A percentile compares a stretch with the other conserved stretches of the same genome.
Evolutionary conservation across 1,140 invertebrate species (phyloP).

Genomic region (Phthorimaea operculella): DNA sequence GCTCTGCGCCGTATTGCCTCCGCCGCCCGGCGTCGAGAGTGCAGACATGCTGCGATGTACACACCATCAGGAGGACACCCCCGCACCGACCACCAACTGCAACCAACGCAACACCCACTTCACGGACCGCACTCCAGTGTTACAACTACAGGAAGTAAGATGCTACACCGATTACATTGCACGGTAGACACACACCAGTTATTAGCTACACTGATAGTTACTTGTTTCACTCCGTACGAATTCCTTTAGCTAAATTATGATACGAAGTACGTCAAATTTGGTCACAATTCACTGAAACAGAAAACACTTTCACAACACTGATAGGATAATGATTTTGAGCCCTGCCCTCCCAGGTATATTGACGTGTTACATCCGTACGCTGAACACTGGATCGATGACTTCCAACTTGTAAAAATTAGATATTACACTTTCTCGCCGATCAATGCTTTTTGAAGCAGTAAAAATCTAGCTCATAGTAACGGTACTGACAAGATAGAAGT

Average conservation of each 20-base stretch:
- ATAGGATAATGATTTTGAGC: constrained; percentile 45
- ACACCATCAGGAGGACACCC: constrained; percentile 69
- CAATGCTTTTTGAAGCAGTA: constrained; percentile 7
- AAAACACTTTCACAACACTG: constrained; percentile 55
- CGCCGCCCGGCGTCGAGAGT: constrained; percentile 69
- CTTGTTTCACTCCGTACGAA: constrained; percentile 1
- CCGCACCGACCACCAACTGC: constrained; percentile 62
- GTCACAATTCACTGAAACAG: constrained; percentile 12
- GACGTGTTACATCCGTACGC: constrained; percentile 64
- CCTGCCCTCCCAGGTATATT: constrained; percentile 62
- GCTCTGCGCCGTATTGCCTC: constrained; percentile 66
- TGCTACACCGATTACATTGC: background rate
- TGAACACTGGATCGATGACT: constrained; percentile 56
- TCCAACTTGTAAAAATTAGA: constrained; percentile 24
- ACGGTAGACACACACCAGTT: background rate
- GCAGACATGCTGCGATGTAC: constrained; percentile 70
- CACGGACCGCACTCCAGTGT: constrained; percentile 3
- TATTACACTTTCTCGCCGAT: constrained; percentile 22
- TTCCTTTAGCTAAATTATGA: background rate
- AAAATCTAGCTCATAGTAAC: constrained; percentile 38
- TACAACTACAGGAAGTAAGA: background rate
- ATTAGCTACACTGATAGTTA: background rate
- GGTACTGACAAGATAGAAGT: constrained; percentile 46
- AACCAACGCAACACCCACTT: constrained; percentile 39
- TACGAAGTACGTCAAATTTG: background rate